Percentiles rank a stretch among this genome's conserved stretches.
Conservation (phyloP, 2,888 invertebrate species). For the Phoronis australis region DNA sequence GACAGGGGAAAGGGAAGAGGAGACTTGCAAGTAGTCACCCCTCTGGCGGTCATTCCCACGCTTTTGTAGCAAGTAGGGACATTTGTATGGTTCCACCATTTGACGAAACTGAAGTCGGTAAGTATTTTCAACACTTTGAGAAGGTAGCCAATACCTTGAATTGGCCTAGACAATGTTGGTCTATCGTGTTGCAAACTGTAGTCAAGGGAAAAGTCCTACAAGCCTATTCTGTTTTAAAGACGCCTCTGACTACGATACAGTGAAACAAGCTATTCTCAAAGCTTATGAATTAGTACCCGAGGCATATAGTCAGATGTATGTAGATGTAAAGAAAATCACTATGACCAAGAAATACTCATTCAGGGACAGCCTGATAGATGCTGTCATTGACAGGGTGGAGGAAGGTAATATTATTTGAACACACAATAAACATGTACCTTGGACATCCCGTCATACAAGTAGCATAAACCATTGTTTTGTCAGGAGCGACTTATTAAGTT, state of each 20-base stretch:
- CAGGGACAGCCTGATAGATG: too few species aligned
- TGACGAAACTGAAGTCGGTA: conserved; percentile 10
- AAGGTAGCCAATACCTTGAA: conserved; percentile 10
- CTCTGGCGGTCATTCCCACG: too few species aligned
- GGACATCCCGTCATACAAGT: too few species aligned
- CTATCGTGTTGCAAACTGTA: conserved; percentile 14
- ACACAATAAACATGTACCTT: too few species aligned
- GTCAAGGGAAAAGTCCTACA: conserved; percentile 11
- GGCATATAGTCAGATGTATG: conserved; percentile 11
- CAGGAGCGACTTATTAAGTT: too few species aligned
- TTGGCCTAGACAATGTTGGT: conserved; percentile 12
- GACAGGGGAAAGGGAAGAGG: too few species aligned
- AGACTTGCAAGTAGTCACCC: too few species aligned
- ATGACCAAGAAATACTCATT: too few species aligned
- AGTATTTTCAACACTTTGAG: conserved; percentile 13
- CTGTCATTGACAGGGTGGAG: too few species aligned
- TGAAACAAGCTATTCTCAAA: conserved; percentile 13
- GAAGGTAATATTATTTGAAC: too few species aligned
- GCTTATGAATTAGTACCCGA: conserved; percentile 15
- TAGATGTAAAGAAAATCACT: too few species aligned
- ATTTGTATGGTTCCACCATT: conserved; percentile 10
- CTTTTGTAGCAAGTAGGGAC: conserved; percentile 3
- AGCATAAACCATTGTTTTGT: too few species aligned
- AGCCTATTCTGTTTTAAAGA: conserved; percentile 7
- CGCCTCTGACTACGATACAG: conserved; percentile 8